Evolutionary conservation across 37 sponge, comb jelly and placozoan species (phyloP).

Genomic region (Dysidea cf. avara): DNA sequence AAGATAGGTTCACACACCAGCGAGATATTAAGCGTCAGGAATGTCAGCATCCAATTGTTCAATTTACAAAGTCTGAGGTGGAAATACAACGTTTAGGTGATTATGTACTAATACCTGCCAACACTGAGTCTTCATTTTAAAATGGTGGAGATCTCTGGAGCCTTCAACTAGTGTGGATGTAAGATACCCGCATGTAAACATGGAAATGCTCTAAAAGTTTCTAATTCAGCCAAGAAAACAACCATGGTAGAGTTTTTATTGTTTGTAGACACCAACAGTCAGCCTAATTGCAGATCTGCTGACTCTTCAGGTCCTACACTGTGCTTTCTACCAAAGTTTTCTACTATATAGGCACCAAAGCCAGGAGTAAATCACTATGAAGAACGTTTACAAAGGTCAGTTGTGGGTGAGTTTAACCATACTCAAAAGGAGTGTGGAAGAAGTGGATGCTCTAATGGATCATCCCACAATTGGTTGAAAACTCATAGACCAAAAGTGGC

Average conservation of each 20-base stretch:
- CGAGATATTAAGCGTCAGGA: conserved; percentile 7
- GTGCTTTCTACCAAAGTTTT: conserved; percentile 4
- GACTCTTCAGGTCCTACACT: conserved; percentile 4
- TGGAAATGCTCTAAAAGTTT: neutral
- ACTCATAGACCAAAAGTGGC: neutral
- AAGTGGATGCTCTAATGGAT: neutral
- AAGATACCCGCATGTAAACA: conserved; percentile 16
- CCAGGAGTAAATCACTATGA: neutral
- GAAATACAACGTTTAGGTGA: conserved; percentile 1
- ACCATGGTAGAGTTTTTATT: neutral
- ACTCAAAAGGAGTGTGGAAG: neutral
- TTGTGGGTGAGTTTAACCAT: conserved; percentile 4
- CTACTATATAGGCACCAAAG: conserved; percentile 9
- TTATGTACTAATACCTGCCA: neutral
- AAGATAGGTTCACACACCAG: conserved; percentile 2
- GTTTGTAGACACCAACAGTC: conserved; percentile 11
- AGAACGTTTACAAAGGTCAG: conserved; percentile 3
- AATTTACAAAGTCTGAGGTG: conserved; percentile 1
- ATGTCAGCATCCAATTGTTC: neutral
- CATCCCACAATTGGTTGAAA: neutral
- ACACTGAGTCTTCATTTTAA: too few species aligned
- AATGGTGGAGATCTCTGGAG: neutral
- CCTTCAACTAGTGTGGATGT: neutral
- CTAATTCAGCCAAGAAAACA: conserved; percentile 5
- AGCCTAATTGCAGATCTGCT: neutral